A percentile compares a stretch with the other conserved stretches of the same genome.
These are phyloP conservation scores for Notodonta dromedarius DNA, from an alignment of 2,888 invertebrate genomes.

Conservation along the genomic window DNA sequence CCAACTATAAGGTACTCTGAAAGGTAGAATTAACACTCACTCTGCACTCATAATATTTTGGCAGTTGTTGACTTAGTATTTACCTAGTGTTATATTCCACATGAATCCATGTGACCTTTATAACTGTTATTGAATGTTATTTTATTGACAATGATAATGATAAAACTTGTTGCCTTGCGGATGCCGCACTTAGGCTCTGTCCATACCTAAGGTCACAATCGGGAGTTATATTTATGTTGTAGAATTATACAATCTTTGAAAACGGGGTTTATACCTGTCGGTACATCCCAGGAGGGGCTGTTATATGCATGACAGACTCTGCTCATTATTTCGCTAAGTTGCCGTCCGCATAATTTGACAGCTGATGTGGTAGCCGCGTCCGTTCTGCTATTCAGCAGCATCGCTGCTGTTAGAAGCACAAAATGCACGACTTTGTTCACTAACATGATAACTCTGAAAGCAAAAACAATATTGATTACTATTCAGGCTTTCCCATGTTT, in stretches of 20 bases:
- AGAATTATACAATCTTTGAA: background rate
- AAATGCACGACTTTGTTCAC: slow-evolving; percentile 60
- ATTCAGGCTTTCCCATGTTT: slow-evolving; percentile 7
- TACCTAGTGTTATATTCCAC: slow-evolving; percentile 19
- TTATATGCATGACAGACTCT: slow-evolving; percentile 75
- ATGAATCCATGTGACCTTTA: slow-evolving; percentile 39
- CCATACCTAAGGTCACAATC: slow-evolving; percentile 15
- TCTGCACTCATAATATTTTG: slow-evolving; percentile 1
- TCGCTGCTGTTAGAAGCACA: slow-evolving; percentile 55
- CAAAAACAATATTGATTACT: slow-evolving; percentile 15
- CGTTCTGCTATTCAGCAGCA: slow-evolving; percentile 55
- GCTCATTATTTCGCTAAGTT: slow-evolving; percentile 74
- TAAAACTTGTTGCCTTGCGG: slow-evolving; percentile 66
- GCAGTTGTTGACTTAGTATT: slow-evolving; percentile 8
- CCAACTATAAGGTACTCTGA: background rate
- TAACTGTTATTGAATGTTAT: slow-evolving; percentile 37
- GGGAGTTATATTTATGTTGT: slow-evolving; percentile 1
- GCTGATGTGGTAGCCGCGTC: slow-evolving; percentile 59
- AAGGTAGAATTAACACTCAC: background rate
- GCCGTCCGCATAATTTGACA: slow-evolving; percentile 73
- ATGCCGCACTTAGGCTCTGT: slow-evolving; percentile 44
- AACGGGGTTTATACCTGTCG: slow-evolving; percentile 55
- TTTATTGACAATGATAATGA: slow-evolving; percentile 31
- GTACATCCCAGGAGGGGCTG: slow-evolving; percentile 75
- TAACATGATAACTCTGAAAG: slow-evolving; percentile 59